Conservation (phyloP, 2,113 vertebrate species). For the Azemiops feae region DNA sequence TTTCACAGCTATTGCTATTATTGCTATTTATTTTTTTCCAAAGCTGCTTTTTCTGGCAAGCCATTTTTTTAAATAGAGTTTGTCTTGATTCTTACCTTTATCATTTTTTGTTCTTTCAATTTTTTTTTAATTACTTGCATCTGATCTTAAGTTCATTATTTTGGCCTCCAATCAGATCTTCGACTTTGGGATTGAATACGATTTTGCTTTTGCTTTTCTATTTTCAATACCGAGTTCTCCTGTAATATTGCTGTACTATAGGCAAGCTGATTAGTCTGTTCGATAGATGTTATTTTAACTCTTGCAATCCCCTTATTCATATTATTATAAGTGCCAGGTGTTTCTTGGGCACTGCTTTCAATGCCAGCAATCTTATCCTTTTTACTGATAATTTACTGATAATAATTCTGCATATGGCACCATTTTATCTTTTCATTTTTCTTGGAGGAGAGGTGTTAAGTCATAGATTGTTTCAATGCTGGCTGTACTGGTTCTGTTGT, state of each 20-base stretch:
- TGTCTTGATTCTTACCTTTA: not conserved
- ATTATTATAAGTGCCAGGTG: not conserved
- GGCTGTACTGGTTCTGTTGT: not conserved
- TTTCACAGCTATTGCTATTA: not conserved
- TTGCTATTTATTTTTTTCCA: not conserved
- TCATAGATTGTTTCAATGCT: not conserved
- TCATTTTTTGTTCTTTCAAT: not conserved
- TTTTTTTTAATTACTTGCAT: not conserved
- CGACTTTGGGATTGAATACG: not conserved
- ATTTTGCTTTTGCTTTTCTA: not conserved
- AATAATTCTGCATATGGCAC: not conserved
- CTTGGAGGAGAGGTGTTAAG: rapidly evolving
- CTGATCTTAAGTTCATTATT: not conserved
- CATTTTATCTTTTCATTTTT: not conserved
- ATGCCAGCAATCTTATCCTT: not conserved
- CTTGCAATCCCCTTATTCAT: not conserved
- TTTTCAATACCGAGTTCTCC: not conserved
- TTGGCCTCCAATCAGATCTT: not conserved
- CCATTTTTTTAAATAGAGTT: not conserved
- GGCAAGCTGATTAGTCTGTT: not conserved
- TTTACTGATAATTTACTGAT: not conserved
- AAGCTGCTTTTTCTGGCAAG: not conserved
- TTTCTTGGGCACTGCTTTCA: not conserved
- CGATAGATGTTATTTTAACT: not conserved
- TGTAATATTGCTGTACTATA: not conserved